Conservation (phyloP, 2,113 vertebrate genomes). For the Etheostoma spectabile region DNA sequence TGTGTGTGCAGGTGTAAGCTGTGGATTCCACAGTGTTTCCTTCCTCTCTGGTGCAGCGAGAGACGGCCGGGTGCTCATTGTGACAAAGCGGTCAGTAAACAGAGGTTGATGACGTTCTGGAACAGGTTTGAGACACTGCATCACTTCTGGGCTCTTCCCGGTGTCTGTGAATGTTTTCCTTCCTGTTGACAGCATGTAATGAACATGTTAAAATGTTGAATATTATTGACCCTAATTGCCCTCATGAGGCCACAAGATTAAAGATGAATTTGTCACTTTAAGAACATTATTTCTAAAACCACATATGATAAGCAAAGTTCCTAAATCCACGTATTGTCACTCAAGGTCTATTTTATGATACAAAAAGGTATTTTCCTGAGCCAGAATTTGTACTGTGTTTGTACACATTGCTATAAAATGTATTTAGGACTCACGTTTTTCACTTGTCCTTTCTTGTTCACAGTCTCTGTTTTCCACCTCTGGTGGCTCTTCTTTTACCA, state of each 20-base stretch:
- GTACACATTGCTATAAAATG: neutral
- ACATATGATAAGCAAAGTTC: too few relatives aligned
- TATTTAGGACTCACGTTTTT: constrained; percentile 65
- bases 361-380: neutral
- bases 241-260: neutral
- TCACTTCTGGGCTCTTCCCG: constrained; percentile 43
- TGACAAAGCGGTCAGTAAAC: constrained; percentile 52
- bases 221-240: neutral
- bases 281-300: too few relatives aligned
- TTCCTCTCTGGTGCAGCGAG: constrained; percentile 16
- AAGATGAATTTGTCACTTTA: too few relatives aligned
- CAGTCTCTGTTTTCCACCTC: constrained; percentile 56
- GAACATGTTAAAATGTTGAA: neutral
- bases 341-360: neutral
- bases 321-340: neutral
- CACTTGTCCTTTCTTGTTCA: constrained; percentile 24
- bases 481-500: constrained; percentile 77
- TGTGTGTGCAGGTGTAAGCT: constrained; percentile 36
- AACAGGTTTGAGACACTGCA: constrained; percentile 38
- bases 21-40: constrained; percentile 60
- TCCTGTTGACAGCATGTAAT: constrained; percentile 57
- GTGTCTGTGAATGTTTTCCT: constrained; percentile 25
- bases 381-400: neutral
- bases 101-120: constrained; percentile 46
- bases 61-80: constrained; percentile 38